A percentile compares a stretch with the other conserved stretches of the same genome.
phyloP scores from a whole-genome alignment of 2,888 invertebrate species.

The Thymelicus acteon region DNA sequence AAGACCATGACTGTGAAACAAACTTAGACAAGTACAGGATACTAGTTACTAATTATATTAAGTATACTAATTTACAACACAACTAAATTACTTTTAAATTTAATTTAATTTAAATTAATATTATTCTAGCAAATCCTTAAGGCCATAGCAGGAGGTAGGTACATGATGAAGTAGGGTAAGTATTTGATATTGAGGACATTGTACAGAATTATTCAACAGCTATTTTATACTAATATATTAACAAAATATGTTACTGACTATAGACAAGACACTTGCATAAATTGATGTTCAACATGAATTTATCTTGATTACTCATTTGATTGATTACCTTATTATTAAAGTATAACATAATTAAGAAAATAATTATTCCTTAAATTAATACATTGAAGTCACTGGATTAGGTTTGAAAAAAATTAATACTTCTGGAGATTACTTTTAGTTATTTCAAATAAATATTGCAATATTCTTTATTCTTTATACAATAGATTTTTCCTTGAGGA shows the following conservation, averaged over 20 bases:
- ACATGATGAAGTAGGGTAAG: neutral
- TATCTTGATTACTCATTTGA: too few relatives aligned
- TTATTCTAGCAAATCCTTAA: slow-evolving; percentile 2
- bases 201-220: neutral
- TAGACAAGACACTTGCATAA: too few relatives aligned
- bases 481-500: too few relatives aligned
- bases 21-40: too few relatives aligned
- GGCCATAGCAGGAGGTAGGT: slow-evolving; percentile 6
- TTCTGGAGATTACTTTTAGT: neutral
- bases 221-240: neutral
- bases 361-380: too few relatives aligned
- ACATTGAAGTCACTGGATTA: too few relatives aligned
- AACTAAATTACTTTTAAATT: neutral
- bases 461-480: too few relatives aligned
- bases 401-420: neutral
- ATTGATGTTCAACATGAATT: too few relatives aligned
- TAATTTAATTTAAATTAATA: neutral
- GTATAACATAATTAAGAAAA: too few relatives aligned
- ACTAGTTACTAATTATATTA: neutral
- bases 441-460: too few relatives aligned
- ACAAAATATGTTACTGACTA: neutral
- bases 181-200: neutral
- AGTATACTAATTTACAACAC: slow-evolving; percentile 5
- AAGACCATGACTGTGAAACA: too few relatives aligned
- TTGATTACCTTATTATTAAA: too few relatives aligned